Conservation (phyloP, 2,888 invertebrate species). For the Magallana nippona region DNA sequence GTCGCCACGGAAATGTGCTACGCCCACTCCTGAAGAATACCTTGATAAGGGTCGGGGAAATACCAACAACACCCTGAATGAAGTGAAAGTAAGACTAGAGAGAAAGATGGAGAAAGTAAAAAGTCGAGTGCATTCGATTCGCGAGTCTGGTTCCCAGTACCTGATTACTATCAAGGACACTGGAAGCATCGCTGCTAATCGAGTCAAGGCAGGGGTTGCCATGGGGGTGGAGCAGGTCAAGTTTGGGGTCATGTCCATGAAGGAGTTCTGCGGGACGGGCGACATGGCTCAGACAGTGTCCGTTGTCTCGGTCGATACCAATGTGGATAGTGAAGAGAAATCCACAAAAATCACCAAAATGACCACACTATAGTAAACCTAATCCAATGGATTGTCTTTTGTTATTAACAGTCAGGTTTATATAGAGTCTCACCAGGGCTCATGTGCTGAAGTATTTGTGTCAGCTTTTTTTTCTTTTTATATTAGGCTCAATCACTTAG, state of each 20-base stretch:
- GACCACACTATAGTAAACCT: background rate
- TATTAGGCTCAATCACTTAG: no score
- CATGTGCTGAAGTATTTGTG: no score
- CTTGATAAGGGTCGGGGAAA: conserved; percentile 58
- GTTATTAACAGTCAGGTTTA: no score
- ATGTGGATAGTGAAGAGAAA: conserved; percentile 72
- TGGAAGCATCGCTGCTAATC: conserved; percentile 70
- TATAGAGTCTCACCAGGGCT: no score
- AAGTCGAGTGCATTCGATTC: conserved; percentile 65
- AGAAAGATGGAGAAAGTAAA: conserved; percentile 71
- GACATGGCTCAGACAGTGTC: conserved; percentile 77
- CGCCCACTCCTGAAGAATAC: conserved; percentile 55
- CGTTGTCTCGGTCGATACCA: conserved; percentile 73
- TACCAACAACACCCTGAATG: conserved; percentile 73
- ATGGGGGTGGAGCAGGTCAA: conserved; percentile 76
- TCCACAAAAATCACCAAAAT: conserved; percentile 61
- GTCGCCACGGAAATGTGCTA: conserved; percentile 65
- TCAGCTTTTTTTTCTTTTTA: no score
- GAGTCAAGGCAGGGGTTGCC: conserved; percentile 72
- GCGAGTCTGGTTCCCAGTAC: conserved; percentile 67
- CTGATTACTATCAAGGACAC: conserved; percentile 72
- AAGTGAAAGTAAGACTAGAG: conserved; percentile 71
- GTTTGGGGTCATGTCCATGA: conserved; percentile 75
- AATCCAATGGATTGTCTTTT: no score
- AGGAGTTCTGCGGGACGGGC: conserved; percentile 77